Evolutionary conservation across 2,797 vertebrate genomes (phyloP).

Genomic region (Rhadinocentrus ornatus): DNA sequence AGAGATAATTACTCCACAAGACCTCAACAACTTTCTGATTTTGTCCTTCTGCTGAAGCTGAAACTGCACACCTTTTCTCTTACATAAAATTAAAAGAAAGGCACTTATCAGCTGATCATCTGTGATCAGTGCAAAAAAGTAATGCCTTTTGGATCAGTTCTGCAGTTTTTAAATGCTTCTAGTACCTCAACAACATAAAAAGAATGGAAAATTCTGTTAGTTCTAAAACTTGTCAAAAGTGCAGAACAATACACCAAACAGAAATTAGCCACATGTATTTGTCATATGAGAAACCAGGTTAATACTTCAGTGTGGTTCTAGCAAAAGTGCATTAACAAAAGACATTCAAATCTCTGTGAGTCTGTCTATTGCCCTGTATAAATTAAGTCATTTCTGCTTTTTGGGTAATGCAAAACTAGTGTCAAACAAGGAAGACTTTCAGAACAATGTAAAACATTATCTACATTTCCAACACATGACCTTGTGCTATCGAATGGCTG

Average conservation of each 20-base stretch:
- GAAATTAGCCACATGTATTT: slow-evolving; percentile 6
- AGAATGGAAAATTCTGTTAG: neutral
- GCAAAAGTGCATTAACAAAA: slow-evolving; percentile 15
- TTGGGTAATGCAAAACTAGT: slow-evolving; percentile 18
- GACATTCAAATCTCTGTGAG: slow-evolving; percentile 1
- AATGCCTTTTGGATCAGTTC: neutral
- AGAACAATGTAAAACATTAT: slow-evolving; percentile 77
- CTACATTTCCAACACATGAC: slow-evolving; percentile 69
- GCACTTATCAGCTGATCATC: neutral
- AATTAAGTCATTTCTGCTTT: slow-evolving; percentile 40
- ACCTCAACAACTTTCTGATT: neutral
- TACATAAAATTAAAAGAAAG: neutral
- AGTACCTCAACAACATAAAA: neutral
- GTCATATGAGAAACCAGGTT: neutral
- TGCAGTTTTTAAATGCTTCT: neutral
- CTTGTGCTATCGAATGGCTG: slow-evolving; percentile 51
- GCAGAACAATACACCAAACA: slow-evolving; percentile 13
- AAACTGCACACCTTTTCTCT: neutral
- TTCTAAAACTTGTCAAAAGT: slow-evolving; percentile 9
- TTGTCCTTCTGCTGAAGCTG: neutral
- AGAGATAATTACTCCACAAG: neutral
- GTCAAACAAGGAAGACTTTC: slow-evolving; percentile 69
- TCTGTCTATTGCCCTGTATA: slow-evolving; percentile 29
- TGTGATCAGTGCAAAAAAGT: neutral
- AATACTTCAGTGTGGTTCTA: slow-evolving; percentile 7